phyloP scores from a whole-genome alignment of 2,888 invertebrate genomes.

The Perizoma affinitatum region DNA sequence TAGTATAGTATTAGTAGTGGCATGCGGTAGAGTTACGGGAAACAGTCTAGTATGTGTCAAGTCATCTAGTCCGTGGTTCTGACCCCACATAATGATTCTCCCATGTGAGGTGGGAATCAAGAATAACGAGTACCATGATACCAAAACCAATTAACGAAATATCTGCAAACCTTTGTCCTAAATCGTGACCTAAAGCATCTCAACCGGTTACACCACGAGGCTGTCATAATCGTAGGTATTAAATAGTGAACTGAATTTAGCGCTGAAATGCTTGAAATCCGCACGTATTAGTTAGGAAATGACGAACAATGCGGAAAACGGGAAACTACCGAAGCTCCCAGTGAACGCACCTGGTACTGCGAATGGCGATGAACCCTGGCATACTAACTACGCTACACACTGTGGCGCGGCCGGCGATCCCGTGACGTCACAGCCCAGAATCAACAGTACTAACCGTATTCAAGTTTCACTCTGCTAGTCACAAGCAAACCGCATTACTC shows the following conservation, averaged over 20 bases:
- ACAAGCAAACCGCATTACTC: too few species aligned
- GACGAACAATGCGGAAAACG: conserved; percentile 52
- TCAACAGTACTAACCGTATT: conserved; percentile 10
- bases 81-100: too few species aligned
- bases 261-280: conserved; percentile 13
- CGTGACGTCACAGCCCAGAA: conserved; percentile 62
- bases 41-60: too few species aligned
- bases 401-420: conserved; percentile 62
- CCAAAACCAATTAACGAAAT: too few species aligned
- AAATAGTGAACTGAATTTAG: neutral
- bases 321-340: conserved; percentile 48
- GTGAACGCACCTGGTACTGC: conserved; percentile 68
- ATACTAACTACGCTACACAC: conserved; percentile 32
- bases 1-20: too few species aligned
- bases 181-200: too few species aligned
- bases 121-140: too few species aligned
- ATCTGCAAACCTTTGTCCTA: too few species aligned
- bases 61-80: too few species aligned
- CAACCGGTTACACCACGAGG: too few species aligned
- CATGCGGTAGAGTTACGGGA: too few species aligned
- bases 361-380: conserved; percentile 67
- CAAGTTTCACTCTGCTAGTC: conserved; percentile 3
- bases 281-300: conserved; percentile 36
- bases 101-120: too few species aligned
- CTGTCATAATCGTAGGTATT: neutral